Percentiles rank a stretch among this genome's conserved stretches.
phyloP scores from a whole-genome alignment of 2,797 vertebrate genomes.

The Knipowitschia caucasica region DNA sequence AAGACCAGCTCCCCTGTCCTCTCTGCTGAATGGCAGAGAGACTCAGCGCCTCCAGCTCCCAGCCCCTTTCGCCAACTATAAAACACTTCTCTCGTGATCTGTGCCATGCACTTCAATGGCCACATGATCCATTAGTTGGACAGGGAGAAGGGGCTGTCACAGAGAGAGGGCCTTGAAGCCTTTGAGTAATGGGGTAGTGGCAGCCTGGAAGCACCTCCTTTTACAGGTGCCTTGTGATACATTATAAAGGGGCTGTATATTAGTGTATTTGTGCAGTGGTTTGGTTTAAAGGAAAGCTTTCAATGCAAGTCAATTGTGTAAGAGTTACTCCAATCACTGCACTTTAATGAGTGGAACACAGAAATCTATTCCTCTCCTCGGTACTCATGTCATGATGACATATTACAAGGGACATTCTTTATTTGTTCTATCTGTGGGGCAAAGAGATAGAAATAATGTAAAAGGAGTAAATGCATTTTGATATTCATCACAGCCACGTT shows the following conservation, averaged over 20 bases:
- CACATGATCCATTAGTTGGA: conserved; percentile 53
- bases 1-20: conserved; percentile 48
- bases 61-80: conserved; percentile 30
- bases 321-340: conserved; percentile 27
- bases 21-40: conserved; percentile 45
- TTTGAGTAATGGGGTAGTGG: conserved; percentile 48
- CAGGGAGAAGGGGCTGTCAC: conserved; percentile 54
- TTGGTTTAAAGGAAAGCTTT: conserved; percentile 32
- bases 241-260: conserved; percentile 31
- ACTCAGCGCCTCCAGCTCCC: conserved; percentile 46
- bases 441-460: too few species aligned
- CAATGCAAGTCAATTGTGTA: conserved; percentile 32
- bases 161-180: conserved; percentile 52
- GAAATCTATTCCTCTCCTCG: too few species aligned
- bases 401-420: conserved; percentile 23
- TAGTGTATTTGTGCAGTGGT: conserved; percentile 39
- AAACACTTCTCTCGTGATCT: conserved; percentile 49
- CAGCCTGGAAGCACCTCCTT: conserved; percentile 38
- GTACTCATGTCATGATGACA: too few species aligned
- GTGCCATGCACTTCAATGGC: conserved; percentile 48
- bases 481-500: conserved; percentile 47
- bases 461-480: too few species aligned
- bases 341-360: conserved; percentile 42
- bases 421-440: conserved; percentile 52
- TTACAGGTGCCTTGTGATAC: conserved; percentile 44